Evolutionary conservation across 2,888 invertebrate genomes (phyloP).

Genomic region (Phalera bucephala): DNA sequence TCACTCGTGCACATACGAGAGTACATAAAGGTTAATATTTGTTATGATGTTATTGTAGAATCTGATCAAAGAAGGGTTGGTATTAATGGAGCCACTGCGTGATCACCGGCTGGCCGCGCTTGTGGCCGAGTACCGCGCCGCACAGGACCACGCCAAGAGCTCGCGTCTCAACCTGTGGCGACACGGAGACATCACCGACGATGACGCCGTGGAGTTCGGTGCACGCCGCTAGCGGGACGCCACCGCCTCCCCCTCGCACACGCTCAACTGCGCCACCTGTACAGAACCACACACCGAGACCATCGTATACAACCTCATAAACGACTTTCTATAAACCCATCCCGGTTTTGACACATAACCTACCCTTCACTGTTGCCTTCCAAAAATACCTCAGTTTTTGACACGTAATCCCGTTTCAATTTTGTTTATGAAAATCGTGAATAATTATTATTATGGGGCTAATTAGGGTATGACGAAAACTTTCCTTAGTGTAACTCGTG

Average conservation of each 20-base stretch:
- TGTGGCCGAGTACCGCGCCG: constrained; percentile 91
- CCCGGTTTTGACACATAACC: background rate
- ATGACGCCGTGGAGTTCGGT: constrained; percentile 87
- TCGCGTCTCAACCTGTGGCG: constrained; percentile 96
- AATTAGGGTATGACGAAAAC: constrained; percentile 13
- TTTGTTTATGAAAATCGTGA: constrained; percentile 18
- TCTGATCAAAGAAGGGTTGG: constrained; percentile 93
- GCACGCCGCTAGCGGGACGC: constrained; percentile 68
- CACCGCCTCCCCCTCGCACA: constrained; percentile 43
- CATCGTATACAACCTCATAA: constrained; percentile 45
- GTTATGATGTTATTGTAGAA: constrained; percentile 80
- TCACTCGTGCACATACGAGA: too few relatives aligned
- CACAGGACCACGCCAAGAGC: constrained; percentile 93
- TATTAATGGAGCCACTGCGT: constrained; percentile 90
- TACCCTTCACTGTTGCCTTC: background rate
- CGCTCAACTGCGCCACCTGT: constrained; percentile 53
- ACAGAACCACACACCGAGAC: constrained; percentile 44
- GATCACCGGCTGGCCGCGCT: constrained; percentile 92
- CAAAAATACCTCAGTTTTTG: background rate
- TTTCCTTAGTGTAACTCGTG: constrained; percentile 17
- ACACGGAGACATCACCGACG: constrained; percentile 99
- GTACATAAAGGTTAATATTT: too few relatives aligned
- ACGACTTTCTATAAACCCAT: constrained; percentile 48
- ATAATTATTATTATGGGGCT: constrained; percentile 13
- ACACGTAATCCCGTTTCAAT: constrained; percentile 11